These are phyloP conservation scores for Acleris holmiana DNA, from an alignment of 2,888 invertebrate species.

Conservation along the genomic window DNA sequence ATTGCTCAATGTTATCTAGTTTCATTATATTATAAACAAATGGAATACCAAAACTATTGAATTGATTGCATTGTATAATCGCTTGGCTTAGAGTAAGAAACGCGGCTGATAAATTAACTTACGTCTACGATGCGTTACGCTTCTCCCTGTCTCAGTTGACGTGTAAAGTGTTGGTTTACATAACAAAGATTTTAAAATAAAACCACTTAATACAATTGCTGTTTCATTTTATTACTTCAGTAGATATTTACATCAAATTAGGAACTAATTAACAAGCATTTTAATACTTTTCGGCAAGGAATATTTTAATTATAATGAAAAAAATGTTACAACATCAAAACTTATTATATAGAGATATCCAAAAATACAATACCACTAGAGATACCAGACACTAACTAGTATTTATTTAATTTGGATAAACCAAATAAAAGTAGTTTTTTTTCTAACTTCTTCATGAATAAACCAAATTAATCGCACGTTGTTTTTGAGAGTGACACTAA, in stretches of 20 bases:
- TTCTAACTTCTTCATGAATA: not conserved
- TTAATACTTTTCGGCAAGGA: constrained; percentile 34
- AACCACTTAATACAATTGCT: constrained; percentile 77
- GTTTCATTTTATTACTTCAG: constrained; percentile 57
- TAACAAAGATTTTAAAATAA: constrained; percentile 84
- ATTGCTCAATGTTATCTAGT: constrained; percentile 79
- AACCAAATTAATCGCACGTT: too few relatives aligned
- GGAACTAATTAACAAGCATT: constrained; percentile 31
- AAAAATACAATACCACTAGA: not conserved
- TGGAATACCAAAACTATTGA: constrained; percentile 65
- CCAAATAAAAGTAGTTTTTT: not conserved
- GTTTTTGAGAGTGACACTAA: too few relatives aligned
- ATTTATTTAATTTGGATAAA: not conserved
- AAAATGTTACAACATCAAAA: not conserved
- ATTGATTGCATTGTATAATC: constrained; percentile 53
- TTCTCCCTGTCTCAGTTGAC: constrained; percentile 67
- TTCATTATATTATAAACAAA: constrained; percentile 56
- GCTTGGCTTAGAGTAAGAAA: constrained; percentile 42
- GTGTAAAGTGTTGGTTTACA: constrained; percentile 81
- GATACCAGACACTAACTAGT: not conserved
- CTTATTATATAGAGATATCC: constrained; percentile 2
- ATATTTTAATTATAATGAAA: not conserved
- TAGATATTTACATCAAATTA: constrained; percentile 9
- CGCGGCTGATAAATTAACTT: constrained; percentile 45
- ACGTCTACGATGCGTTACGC: constrained; percentile 20